Base-by-base conservation (phyloP, 2,797 vertebrate species). In the Perodicticus potto region DNA sequence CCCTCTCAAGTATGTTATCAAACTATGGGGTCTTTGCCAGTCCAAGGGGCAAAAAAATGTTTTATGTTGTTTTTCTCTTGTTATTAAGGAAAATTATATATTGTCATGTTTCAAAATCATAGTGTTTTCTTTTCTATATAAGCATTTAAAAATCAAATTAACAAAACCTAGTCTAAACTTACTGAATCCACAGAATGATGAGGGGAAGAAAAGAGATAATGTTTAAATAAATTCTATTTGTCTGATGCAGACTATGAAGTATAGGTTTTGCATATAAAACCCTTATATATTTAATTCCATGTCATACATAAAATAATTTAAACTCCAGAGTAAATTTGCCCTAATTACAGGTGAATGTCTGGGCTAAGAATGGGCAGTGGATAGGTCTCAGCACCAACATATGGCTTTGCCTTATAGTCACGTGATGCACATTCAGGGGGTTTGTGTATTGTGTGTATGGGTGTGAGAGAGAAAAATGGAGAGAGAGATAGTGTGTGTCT, bases 51-150 rank as follows among this genome's bases (percentile, higher is more conserved):
- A 3, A 78, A 73, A 81, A 63, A 65, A 55, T 29, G n/a, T 76
- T 92, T 96, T 84, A n/a, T 25, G 74, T 85, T 86, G 25, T 43
- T 87, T 67, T 57, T 25, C 29, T 89, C 20, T 59, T 86, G 10
- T 81, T 73, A 67, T 55, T 76, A 89, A 69, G 78, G 22, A 72
- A 89, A 55, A 53, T 25, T 12, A 11, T 25, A 82, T 84, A 59
- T 53, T 70, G 57, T 88, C 53, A 40, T 77, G 3, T 76, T 95
- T 63, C 74, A 94, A 70, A 69, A 83, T 11, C 61, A 23, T 57
- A 67, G 37, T 40, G 22, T n/a, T 92, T 78, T 82, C 25, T 73
- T 91, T 91, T 53, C 57, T 45, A 34, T 6, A n/a, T 1, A 43
- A 76, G 4, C 32, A 80, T 43, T 89, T 89, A 69, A 9, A 9